Base-by-base conservation (phyloP, 1,140 invertebrate species). In the Caenorhabditis latens region DNA sequence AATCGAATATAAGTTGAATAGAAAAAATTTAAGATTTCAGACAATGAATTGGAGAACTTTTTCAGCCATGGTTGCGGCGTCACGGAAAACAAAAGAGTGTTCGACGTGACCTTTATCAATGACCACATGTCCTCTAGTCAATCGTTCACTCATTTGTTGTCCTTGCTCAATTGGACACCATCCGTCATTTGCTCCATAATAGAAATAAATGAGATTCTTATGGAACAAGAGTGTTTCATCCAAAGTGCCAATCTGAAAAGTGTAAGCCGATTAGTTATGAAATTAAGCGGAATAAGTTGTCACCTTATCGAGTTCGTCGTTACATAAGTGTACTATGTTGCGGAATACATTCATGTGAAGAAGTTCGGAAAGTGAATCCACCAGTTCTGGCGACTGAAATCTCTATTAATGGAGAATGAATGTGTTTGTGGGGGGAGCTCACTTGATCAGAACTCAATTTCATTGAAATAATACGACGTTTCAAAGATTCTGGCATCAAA, bases 271-370 rank as follows among this genome's bases (percentile, higher is more conserved):
- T 71, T 63, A 63, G 24, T 58, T 65, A 57, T 50, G 67, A 46
- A n/a, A 90, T 61, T 24, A 87, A 58, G 58, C 85, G 61, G 61
- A 63, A 40, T 48, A 53, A 43, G 48, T 46, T 24, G 19, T 50
- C 24, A 88, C 87, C 32, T 79, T 84, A 21, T 88, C 63, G 13
- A 89, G 40, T 24, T 89, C 88, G 65, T 89, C 86, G 55, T 88
- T 85, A 9, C 87, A 85, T 21, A 89, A 50, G 53, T 89, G 84
- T 14, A 89, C 85, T 40, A 89, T 86, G 61, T 89, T 89, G 21
- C 87, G 61, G 79, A 89, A 86, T 13, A 89, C 88, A 58, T 85
- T 55, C 32, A 85, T 79, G 32, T 75, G 63, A 53, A 83, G 83
- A 19, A 89, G 67, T 55, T 89, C 88, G 6, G 86, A 43, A 16